A percentile compares a stretch with the other conserved stretches of the same genome.
phyloP scores from a whole-genome alignment of 1,140 invertebrate genomes.

The Rhyzopertha dominica region DNA sequence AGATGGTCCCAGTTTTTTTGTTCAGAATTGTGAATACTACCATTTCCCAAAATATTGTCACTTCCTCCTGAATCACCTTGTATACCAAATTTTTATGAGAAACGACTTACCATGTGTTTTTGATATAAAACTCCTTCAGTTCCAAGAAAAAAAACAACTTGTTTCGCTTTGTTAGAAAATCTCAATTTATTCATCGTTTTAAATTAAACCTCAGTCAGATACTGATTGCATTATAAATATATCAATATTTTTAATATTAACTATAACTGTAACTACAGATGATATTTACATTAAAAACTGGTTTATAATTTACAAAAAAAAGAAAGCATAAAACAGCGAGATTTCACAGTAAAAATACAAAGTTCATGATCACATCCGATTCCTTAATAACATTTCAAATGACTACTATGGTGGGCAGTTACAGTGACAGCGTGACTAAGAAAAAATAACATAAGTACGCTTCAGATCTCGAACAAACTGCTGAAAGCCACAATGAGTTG shows the following conservation, averaged over 20 bases:
- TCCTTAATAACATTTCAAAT: slow-evolving; percentile 15
- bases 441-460: too few relatives aligned
- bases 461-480: too few relatives aligned
- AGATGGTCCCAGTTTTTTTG: too few relatives aligned
- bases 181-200: slow-evolving; percentile 34
- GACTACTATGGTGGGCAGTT: slow-evolving; percentile 15
- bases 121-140: too few relatives aligned
- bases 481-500: too few relatives aligned
- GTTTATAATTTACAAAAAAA: slow-evolving; percentile 35
- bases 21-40: too few relatives aligned
- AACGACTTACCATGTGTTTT: too few relatives aligned
- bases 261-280: slow-evolving; percentile 27
- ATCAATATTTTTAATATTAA: slow-evolving; percentile 41
- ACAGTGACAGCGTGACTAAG: too few relatives aligned
- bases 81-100: too few relatives aligned
- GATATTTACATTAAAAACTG: slow-evolving; percentile 37
- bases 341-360: slow-evolving; percentile 21
- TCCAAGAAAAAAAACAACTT: too few relatives aligned
- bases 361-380: slow-evolving; percentile 15
- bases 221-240: slow-evolving; percentile 44
- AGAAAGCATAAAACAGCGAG: slow-evolving; percentile 30
- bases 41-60: too few relatives aligned
- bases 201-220: slow-evolving; percentile 40
- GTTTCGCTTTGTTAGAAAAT: slow-evolving; percentile 42
- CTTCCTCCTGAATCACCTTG: too few relatives aligned